phyloP scores from a whole-genome alignment of 2,113 vertebrate genomes.

The Clinocottus analis region DNA sequence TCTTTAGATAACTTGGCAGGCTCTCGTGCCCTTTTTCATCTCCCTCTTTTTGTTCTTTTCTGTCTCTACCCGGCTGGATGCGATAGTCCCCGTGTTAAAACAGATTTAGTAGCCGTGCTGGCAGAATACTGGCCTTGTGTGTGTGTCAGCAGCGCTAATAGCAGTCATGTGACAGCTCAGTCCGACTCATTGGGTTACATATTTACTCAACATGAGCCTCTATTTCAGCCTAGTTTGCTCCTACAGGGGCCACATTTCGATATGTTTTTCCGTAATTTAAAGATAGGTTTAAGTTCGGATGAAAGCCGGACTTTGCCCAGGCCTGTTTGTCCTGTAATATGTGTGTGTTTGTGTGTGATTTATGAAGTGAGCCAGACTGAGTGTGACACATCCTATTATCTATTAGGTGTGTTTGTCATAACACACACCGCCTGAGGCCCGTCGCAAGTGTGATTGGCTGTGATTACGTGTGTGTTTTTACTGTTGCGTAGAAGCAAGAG shows the following conservation, averaged over 20 bases:
- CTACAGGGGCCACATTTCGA: constrained; percentile 45
- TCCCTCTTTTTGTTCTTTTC: constrained; percentile 14
- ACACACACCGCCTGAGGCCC: constrained; percentile 63
- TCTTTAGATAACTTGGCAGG: constrained; percentile 55
- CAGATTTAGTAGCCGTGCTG: constrained; percentile 72
- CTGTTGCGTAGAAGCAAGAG: constrained; percentile 56
- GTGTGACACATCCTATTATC: constrained; percentile 74
- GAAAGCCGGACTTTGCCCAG: constrained; percentile 55
- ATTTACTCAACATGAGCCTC: constrained; percentile 58
- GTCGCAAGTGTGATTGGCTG: constrained; percentile 50
- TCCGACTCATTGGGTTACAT: constrained; percentile 72
- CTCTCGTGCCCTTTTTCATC: constrained; percentile 34
- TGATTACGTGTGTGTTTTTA: constrained; percentile 58
- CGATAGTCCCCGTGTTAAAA: constrained; percentile 56
- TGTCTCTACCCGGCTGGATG: constrained; percentile 18
- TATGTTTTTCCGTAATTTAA: constrained; percentile 31
- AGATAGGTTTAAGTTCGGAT: constrained; percentile 39
- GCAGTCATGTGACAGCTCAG: constrained; percentile 72
- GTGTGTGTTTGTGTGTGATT: constrained; percentile 53
- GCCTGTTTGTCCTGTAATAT: constrained; percentile 49
- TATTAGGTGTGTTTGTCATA: constrained; percentile 76
- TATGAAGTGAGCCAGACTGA: constrained; percentile 61
- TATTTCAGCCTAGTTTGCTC: constrained; percentile 53
- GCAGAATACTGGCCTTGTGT: constrained; percentile 40
- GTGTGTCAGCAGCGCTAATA: constrained; percentile 68